Evolutionary conservation across 1,140 invertebrate genomes (phyloP), one percentile per base, ranked within the genome.

Genomic region (Penaeus indicus): DNA sequence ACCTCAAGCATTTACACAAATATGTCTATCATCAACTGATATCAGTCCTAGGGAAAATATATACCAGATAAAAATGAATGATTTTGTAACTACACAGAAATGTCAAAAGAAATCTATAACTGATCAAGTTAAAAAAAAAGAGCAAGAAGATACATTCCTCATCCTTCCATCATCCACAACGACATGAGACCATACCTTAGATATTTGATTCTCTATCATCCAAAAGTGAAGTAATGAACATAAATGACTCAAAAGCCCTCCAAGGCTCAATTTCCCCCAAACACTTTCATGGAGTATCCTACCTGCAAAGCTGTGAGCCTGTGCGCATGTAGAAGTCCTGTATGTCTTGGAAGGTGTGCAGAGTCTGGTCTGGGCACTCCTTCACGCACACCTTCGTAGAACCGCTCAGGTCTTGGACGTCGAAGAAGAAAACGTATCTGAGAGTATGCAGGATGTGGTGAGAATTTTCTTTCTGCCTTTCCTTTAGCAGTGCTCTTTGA

Each of bases 341-440:
- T 21, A 88, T 84, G 25, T 88, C 87, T 47, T 88, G 87, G 0
- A 88, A 75, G 13, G 82, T 84, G 16, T 27, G 21, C 11, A 88
- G 61, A 4, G 87, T 88, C 19, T 25, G 27, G 69, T 88, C 87
- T 3, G 87, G 87, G 38, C 87, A 88, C 82, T 88, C 25, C 16
- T 84, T 83, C 32, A 88, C 81, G 67, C 87, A 88, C 16, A 84
- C 63, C 38, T 88, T 88, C 38, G 84, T 27, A 13, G 87, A 88
- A 1, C n/a, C 69, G 54, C 75, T 84, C 54, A 84, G 67, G 61
- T 84, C 75, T 22, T 61, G 60, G 18, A 88, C 87, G 69, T 88
- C 87, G 78, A 88, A 88, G 32, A 88, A 88, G 11, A 84, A 42
- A 21, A 88, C 87, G 67, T 88, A 88, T 38, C 87, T 88, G 61